Evolutionary conservation across 2,797 vertebrate genomes (phyloP).

Genomic region (Varecia variegata): DNA sequence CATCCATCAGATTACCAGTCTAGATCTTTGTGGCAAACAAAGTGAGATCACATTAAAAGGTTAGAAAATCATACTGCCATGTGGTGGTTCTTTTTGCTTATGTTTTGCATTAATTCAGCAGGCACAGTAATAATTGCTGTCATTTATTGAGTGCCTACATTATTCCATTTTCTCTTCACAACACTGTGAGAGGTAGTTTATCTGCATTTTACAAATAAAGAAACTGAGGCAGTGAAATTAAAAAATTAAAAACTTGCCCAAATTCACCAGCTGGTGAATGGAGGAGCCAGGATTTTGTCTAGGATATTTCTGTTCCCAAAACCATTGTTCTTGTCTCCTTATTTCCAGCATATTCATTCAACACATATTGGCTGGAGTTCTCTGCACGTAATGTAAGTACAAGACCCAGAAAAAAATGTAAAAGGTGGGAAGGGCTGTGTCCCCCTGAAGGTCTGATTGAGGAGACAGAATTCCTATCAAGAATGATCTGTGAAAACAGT

Average conservation of each 20-base stretch:
- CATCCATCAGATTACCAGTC: not conserved
- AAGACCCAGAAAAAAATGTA: not conserved
- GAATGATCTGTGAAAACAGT: not conserved
- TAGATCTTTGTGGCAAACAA: not conserved
- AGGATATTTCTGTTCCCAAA: not conserved
- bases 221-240: not conserved
- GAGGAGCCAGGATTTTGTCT: not conserved
- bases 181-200: not conserved
- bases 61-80: not conserved
- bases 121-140: not conserved
- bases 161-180: not conserved
- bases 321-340: not conserved
- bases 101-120: not conserved
- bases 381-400: not conserved
- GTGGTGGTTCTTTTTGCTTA: not conserved
- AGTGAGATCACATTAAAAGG: not conserved
- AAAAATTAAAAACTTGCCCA: not conserved
- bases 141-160: not conserved
- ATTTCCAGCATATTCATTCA: not conserved
- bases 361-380: not conserved
- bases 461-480: not conserved
- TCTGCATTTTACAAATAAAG: not conserved
- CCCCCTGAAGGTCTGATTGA: not conserved
- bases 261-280: not conserved
- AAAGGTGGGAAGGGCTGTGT: not conserved